Evolutionary conservation across 2,888 invertebrate genomes (phyloP).

Genomic region (Gerris lacustris): DNA sequence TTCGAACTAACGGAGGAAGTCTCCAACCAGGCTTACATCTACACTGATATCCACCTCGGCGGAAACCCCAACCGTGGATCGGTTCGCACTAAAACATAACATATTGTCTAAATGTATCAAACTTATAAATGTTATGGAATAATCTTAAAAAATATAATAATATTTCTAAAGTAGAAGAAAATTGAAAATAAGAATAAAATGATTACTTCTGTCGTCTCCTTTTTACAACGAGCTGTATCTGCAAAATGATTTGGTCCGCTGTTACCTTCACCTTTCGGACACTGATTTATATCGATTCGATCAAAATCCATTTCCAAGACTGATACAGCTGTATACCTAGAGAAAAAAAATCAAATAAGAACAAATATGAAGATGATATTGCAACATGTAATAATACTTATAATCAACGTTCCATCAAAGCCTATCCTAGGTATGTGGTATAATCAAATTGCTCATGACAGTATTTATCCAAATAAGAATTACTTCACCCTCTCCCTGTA

Average conservation of each 20-base stretch:
- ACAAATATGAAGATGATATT: constrained; percentile 19
- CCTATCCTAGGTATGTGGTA: too few species aligned
- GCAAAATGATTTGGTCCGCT: constrained; percentile 76
- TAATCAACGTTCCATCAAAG: neutral
- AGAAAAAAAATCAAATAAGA: constrained; percentile 24
- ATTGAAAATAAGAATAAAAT: neutral
- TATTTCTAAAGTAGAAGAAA: neutral
- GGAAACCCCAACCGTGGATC: constrained; percentile 87
- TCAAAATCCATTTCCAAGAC: constrained; percentile 95
- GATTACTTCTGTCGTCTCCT: constrained; percentile 68
- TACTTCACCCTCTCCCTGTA: too few species aligned
- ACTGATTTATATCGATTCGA: constrained; percentile 93
- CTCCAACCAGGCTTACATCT: constrained; percentile 81
- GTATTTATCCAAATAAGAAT: too few species aligned
- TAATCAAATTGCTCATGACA: too few species aligned
- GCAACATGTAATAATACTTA: neutral
- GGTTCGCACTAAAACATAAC: constrained; percentile 69
- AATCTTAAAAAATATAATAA: neutral
- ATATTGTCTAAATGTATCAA: too few species aligned
- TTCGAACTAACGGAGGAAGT: constrained; percentile 70
- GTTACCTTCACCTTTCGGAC: constrained; percentile 80
- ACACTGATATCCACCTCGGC: constrained; percentile 90
- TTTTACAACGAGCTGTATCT: constrained; percentile 81
- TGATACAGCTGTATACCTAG: constrained; percentile 76
- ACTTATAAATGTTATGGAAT: neutral